phyloP scores from a whole-genome alignment of 2,888 invertebrate species.

The Antitype chi region DNA sequence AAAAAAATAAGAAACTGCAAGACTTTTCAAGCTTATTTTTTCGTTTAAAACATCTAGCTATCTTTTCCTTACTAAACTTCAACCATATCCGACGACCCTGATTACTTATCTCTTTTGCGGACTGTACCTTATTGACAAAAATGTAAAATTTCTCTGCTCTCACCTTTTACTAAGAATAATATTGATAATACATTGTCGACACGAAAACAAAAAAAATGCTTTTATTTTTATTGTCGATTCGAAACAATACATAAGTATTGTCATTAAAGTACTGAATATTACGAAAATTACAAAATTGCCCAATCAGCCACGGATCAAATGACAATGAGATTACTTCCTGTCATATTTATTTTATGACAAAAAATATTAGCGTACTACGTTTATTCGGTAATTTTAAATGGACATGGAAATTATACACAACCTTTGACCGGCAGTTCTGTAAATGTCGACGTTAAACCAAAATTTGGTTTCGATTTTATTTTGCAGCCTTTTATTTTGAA shows the following conservation, averaged over 20 bases:
- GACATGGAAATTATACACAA: constrained; percentile 16
- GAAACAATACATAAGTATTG: constrained; percentile 31
- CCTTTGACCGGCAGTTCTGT: constrained; percentile 11
- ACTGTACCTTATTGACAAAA: too few relatives aligned
- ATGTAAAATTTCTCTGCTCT: too few relatives aligned
- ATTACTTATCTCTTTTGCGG: too few relatives aligned
- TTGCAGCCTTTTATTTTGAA: too few relatives aligned
- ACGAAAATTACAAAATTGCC: constrained; percentile 62
- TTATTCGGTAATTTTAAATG: constrained; percentile 41
- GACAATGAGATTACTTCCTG: constrained; percentile 67
- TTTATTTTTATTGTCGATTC: constrained; percentile 5
- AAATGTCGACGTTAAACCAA: not conserved
- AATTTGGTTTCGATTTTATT: too few relatives aligned
- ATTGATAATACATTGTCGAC: not conserved
- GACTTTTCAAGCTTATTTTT: not conserved
- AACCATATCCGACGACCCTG: too few relatives aligned
- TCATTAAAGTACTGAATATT: constrained; percentile 57
- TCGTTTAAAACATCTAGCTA: too few relatives aligned
- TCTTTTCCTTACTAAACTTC: too few relatives aligned
- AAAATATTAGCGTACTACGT: constrained; percentile 40
- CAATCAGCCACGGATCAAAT: constrained; percentile 66
- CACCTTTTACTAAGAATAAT: constrained; percentile 1
- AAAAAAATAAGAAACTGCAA: not conserved
- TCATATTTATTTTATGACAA: constrained; percentile 45
- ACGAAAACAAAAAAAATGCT: constrained; percentile 2